Base-by-base conservation (phyloP, 2,797 vertebrate genomes). In the Nasua narica region DNA sequence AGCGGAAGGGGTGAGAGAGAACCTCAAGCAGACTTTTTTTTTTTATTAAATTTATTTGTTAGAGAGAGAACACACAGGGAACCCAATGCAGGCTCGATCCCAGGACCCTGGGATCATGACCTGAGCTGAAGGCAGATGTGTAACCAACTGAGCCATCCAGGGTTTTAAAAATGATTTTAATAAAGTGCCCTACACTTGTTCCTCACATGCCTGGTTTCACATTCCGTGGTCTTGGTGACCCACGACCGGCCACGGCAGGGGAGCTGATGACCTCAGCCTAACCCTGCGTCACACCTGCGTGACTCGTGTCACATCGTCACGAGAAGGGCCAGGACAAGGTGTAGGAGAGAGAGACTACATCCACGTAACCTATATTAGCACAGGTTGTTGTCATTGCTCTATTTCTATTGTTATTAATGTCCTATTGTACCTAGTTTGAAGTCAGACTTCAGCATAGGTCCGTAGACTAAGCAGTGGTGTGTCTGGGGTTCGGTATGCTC, bases 371-470 rank as follows among this genome's bases (percentile, higher is more conserved):
- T 74, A 16, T 16, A 2, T 29, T 7, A 29, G 43, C 43, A 46
- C 4, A 5, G 2, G 0, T 18, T 10, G 2, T 25, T 25, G 5
- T 16, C 1, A 16, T 18, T 10, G 43, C 27, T 29, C 3, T 16
- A 2, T 29, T 10, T 10, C 46, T 29, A 25, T 16, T 10, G 4
- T 46, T 10, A 27, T 46, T 29, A 15, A 4, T 0, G 1, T 70
- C 23, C 8, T 15, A 27, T 13, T 18, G 2, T 10, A 16, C 9
- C 8, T 74, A 7, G 43, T 46, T 74, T 29, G 4, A 10, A 46
- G 10, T 29, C 27, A 16, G 8, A 46, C 43, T 16, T 43, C 3
- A 16, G 16, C 25, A 1, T 10, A 32, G 43, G 40, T 16, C 1
- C 43, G 1, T 46, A 10, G 27, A 18, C 15, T 10, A 10, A 10